Evolutionary conservation across 35 echinoderm and acorn worm species (phyloP).

Genomic region (Amphiura filiformis): DNA sequence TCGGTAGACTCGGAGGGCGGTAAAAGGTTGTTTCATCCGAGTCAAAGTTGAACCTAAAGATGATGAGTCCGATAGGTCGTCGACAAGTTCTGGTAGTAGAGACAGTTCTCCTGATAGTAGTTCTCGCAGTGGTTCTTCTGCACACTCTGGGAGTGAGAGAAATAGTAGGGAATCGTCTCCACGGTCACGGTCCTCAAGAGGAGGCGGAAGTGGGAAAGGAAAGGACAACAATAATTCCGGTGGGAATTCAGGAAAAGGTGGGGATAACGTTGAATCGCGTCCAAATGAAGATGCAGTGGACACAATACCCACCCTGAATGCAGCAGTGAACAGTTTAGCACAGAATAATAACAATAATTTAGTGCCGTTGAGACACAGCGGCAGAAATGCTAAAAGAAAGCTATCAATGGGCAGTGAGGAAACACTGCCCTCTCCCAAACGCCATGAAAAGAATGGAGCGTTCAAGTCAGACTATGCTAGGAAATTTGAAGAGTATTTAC

Average conservation of each 20-base stretch:
- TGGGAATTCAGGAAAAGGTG: conserved; percentile 8
- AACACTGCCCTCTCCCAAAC: neutral
- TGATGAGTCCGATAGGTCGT: neutral
- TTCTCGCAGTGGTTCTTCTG: neutral
- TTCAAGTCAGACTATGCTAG: neutral
- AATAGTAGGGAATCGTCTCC: conserved; percentile 5
- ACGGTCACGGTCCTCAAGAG: neutral
- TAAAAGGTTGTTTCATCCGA: too few species aligned
- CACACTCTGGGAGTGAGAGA: conserved; percentile 11
- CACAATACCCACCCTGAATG: neutral
- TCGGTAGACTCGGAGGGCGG: too few species aligned
- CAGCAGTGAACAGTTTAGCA: neutral
- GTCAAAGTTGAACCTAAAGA: conserved; percentile 3
- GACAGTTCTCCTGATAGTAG: conserved; percentile 7
- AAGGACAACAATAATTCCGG: neutral
- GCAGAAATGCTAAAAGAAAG: neutral
- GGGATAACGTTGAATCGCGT: neutral
- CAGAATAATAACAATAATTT: conserved; percentile 6
- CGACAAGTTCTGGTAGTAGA: neutral
- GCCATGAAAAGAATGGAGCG: neutral
- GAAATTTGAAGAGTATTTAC: neutral
- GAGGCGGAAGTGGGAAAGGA: neutral
- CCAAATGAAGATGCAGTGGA: neutral
- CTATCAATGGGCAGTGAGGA: neutral
- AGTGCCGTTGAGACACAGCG: neutral